Percentiles rank a stretch among this genome's conserved stretches.
Conservation (phyloP, 2,888 invertebrate genomes). For the Tinea semifulvella region DNA sequence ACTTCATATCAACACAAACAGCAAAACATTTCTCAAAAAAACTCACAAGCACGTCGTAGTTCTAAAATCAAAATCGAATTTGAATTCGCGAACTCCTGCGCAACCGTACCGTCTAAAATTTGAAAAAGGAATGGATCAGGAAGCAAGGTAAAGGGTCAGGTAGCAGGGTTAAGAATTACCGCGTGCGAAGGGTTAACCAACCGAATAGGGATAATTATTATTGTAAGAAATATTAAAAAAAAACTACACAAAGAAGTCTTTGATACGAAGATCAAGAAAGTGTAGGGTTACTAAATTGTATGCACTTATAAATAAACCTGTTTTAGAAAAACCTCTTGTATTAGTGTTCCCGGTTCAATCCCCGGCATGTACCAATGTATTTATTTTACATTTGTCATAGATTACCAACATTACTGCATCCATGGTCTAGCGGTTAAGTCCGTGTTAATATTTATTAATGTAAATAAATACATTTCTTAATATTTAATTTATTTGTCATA, state of each 20-base stretch:
- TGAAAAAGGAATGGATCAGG: constrained; percentile 58
- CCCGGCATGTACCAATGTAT: no score
- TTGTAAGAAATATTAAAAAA: constrained; percentile 47
- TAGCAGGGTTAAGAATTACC: constrained; percentile 58
- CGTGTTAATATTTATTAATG: no score
- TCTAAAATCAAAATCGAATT: not conserved
- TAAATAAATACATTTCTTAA: no score
- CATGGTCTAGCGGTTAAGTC: no score
- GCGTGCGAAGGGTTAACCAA: constrained; percentile 59
- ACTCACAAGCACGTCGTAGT: no score
- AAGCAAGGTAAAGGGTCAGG: constrained; percentile 57
- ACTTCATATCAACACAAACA: not conserved
- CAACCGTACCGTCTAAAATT: constrained; percentile 44
- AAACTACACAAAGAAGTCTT: constrained; percentile 34
- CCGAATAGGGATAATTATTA: constrained; percentile 58
- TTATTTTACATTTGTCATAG: no score
- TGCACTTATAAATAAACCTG: constrained; percentile 17
- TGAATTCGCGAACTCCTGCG: constrained; percentile 12
- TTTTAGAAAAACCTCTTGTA: no score
- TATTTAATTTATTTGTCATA: no score
- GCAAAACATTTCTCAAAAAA: not conserved
- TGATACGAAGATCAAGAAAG: constrained; percentile 30
- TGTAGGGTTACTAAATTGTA: constrained; percentile 45
- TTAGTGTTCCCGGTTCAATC: no score
- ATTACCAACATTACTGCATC: no score